These are phyloP conservation scores for Cataglyphis altisquamis DNA, from an alignment of 2,888 invertebrate species.

Conservation along the genomic window DNA sequence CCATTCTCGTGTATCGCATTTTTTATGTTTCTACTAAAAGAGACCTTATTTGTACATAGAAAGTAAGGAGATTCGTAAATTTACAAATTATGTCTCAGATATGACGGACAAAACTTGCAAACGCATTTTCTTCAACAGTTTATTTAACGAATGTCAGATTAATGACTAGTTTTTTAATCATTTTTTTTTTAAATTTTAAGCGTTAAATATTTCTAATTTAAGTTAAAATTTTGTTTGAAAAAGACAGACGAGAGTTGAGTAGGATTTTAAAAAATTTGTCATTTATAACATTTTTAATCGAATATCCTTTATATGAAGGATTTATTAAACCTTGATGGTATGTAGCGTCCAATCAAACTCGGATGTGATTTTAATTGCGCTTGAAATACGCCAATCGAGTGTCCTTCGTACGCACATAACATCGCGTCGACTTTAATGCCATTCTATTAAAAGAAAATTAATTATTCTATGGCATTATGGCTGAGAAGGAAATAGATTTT, in stretches of 20 bases:
- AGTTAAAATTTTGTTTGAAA: neutral
- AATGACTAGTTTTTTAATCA: neutral
- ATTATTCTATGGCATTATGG: slow-evolving; percentile 1
- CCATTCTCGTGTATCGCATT: neutral
- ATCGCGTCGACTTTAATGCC: neutral
- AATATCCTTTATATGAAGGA: neutral
- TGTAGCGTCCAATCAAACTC: neutral
- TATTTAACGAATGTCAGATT: neutral
- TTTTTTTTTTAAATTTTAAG: neutral
- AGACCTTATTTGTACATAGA: neutral
- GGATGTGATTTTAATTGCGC: slow-evolving; percentile 30
- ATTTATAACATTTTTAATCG: neutral
- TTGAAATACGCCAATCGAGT: slow-evolving; percentile 6
- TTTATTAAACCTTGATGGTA: neutral
- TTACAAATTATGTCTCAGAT: neutral
- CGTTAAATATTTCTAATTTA: neutral
- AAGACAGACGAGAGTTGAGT: neutral
- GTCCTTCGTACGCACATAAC: slow-evolving; percentile 5
- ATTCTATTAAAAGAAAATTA: neutral
- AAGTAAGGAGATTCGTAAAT: neutral
- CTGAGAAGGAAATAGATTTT: slow-evolving; percentile 16
- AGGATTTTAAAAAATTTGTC: neutral
- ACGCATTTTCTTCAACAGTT: neutral
- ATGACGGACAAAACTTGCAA: neutral
- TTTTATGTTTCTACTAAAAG: neutral